Evolutionary conservation across 35 echinoderm and acorn worm species (phyloP), one percentile per base, ranked within the genome.

Genomic region (Diadema setosum): DNA sequence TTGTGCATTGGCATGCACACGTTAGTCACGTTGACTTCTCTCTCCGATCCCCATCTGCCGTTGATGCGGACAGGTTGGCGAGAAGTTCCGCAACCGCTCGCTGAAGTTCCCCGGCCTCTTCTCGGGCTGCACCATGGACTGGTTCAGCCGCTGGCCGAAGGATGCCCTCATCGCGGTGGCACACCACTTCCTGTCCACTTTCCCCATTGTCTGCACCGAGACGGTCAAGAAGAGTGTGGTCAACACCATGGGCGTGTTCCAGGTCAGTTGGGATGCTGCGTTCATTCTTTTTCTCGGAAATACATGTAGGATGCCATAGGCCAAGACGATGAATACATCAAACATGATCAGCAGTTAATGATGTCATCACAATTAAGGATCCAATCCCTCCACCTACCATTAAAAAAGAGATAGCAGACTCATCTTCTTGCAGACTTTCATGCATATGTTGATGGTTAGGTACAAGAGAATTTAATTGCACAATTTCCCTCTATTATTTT

Each of bases 101-200:
- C 73, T 99, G 40, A 99, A 99, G 89, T 99, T 99, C 86, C 96
- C 96, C 25, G 96, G 92, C 45, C 74, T 99, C 33, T 95, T 99
- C 64, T 99, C 93, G 20, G 92, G 96, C 33, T 99, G 92, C 76
- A 99, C 96, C 8, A 99, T 99, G 92, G 96, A 99, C 69, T 99
- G 96, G 96, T 99, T 99, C 50, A 94, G 92, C 69, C 85, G 92
- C 15, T 99, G 96, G 96, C 96, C 96, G 20, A 99, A 99, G 75
- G 96, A 99, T 55, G 96, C 96, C 30, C 86, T 99, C 52, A 86
- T 99, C 24, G 96, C 96, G 5, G 96, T 99, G 37, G 91, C 96
- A 24, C 82, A 94, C 12, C 96, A 99, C 39, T 99, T 99, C 86
- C 83, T 99, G 24, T 85, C 96, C 18, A 46, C 55, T 11, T 99